Evolutionary conservation across 1,140 invertebrate species (phyloP).

Genomic region (Brachionus koreanus): DNA sequence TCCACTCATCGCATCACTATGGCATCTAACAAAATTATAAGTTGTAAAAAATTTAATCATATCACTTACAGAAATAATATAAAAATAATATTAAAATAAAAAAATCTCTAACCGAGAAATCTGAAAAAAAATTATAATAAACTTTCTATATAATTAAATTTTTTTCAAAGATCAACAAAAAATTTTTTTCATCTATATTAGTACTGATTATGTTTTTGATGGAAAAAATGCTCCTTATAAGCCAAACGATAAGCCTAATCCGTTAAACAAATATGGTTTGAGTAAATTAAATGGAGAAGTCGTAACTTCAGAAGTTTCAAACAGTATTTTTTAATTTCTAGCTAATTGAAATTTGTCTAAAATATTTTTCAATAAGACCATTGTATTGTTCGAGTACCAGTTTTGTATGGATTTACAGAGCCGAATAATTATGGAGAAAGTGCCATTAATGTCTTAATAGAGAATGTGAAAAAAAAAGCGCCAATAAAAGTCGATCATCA

Average conservation of each 20-base stretch:
- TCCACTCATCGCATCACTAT: no score
- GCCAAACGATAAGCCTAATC: conserved; percentile 57
- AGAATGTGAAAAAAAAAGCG: conserved; percentile 47
- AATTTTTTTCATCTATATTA: conserved; percentile 62
- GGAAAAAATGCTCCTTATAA: conserved; percentile 61
- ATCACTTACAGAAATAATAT: no score
- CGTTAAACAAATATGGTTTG: conserved; percentile 63
- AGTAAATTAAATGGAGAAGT: conserved; percentile 62
- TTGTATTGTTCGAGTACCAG: conserved; percentile 60
- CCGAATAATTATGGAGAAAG: conserved; percentile 59
- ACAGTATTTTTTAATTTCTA: conserved; percentile 3
- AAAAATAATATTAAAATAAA: no score
- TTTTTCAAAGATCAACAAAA: conserved; percentile 51
- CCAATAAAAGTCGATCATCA: background rate
- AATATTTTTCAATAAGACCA: conserved; percentile 43
- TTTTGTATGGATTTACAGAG: conserved; percentile 59
- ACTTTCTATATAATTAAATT: no score
- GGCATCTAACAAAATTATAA: no score
- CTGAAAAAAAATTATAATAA: no score
- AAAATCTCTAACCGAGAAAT: no score
- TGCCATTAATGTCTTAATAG: conserved; percentile 61
- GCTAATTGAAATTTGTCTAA: background rate
- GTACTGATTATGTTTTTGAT: conserved; percentile 66
- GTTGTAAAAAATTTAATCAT: no score
- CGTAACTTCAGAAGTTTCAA: conserved; percentile 47